Conservation (phyloP, 2,888 invertebrate species). For the Drosophila neotestacea region DNA sequence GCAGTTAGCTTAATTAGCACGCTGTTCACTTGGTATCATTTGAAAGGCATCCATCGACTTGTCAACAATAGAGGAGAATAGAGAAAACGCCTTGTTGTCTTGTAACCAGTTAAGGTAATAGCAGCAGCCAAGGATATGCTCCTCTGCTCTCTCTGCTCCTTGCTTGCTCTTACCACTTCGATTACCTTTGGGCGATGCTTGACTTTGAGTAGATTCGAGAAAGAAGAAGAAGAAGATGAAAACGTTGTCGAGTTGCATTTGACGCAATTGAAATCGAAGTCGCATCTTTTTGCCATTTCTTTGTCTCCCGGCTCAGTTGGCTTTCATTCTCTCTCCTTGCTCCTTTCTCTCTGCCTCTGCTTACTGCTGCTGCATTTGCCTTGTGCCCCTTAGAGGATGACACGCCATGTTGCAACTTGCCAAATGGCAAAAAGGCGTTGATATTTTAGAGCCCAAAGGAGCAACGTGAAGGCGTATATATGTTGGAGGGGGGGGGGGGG, state of each 20-base stretch:
- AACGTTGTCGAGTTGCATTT: conserved; percentile 63
- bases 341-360: too few species aligned
- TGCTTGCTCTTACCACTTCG: background rate
- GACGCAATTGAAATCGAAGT: conserved; percentile 73
- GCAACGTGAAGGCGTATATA: background rate
- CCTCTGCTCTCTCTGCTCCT: conserved; percentile 4
- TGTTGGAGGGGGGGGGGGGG: background rate
- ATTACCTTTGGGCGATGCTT: conserved; percentile 27
- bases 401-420: conserved; percentile 34
- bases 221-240: conserved; percentile 12
- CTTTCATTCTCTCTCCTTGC: background rate
- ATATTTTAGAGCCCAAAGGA: conserved; percentile 13
- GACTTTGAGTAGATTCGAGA: conserved; percentile 44
- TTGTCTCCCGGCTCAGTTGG: conserved; percentile 13
- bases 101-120: conserved; percentile 52
- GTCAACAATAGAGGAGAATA: conserved; percentile 25
- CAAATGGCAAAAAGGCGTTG: conserved; percentile 45
- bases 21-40: conserved; percentile 32
- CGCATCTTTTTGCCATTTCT: conserved; percentile 54
- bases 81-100: conserved; percentile 20
- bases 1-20: conserved; percentile 48
- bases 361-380: background rate
- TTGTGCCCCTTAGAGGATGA: background rate
- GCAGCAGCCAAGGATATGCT: conserved; percentile 53
- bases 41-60: conserved; percentile 32